phyloP scores from a whole-genome alignment of 2,888 invertebrate genomes.

The Ennomos fuscantarius region DNA sequence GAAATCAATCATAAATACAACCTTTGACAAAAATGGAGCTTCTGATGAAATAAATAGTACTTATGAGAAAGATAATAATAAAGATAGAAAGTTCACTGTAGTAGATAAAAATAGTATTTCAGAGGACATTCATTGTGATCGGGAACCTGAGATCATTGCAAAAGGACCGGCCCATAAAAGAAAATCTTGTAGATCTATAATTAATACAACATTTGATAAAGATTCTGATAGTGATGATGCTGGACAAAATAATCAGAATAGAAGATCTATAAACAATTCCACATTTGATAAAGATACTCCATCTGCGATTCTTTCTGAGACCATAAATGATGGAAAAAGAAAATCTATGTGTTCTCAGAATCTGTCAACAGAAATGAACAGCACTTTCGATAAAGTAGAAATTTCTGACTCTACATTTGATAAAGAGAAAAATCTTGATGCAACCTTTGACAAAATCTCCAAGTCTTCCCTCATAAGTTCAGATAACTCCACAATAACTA shows the following conservation, averaged over 20 bases:
- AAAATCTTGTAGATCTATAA: neutral
- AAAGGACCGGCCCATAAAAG: constrained; percentile 7
- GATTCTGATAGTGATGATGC: constrained; percentile 18
- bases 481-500: constrained; percentile 52
- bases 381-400: constrained; percentile 17
- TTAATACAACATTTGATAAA: constrained; percentile 28
- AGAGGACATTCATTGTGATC: neutral
- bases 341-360: constrained; percentile 10
- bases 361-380: constrained; percentile 16
- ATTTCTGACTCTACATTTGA: constrained; percentile 49
- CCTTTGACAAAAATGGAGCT: constrained; percentile 34
- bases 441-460: constrained; percentile 59
- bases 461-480: constrained; percentile 65
- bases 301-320: constrained; percentile 7
- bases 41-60: constrained; percentile 17
- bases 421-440: constrained; percentile 45
- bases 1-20: constrained; percentile 30
- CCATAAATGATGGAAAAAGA: constrained; percentile 3
- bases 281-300: constrained; percentile 33
- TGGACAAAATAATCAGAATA: neutral
- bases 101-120: neutral
- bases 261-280: constrained; percentile 22
- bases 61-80: constrained; percentile 9
- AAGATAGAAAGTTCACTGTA: neutral
- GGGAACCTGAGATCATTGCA: constrained; percentile 1